Conservation (phyloP, 2,113 vertebrate species). For the Ornithorhynchus anatinus region DNA sequence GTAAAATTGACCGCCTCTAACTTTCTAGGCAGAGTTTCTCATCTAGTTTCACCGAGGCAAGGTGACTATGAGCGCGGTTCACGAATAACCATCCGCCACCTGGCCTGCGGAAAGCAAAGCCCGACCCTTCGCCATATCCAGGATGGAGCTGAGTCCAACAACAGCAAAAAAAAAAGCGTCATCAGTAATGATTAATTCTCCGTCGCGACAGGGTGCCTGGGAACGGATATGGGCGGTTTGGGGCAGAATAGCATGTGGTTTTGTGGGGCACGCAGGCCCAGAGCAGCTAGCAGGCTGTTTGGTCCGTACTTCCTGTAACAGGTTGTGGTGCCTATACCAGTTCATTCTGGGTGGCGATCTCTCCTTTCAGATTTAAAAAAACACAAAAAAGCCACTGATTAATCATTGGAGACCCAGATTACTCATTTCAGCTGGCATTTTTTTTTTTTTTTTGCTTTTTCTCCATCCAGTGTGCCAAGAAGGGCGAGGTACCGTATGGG, state of each 20-base stretch:
- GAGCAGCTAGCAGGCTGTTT: slow-evolving; percentile 29
- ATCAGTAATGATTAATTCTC: slow-evolving; percentile 24
- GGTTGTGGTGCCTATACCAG: slow-evolving; percentile 7
- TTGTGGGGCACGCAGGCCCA: slow-evolving; percentile 35
- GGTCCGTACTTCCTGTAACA: slow-evolving; percentile 60
- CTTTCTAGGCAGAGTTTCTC: too few species aligned
- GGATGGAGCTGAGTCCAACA: too few species aligned
- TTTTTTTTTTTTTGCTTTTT: slow-evolving; percentile 36
- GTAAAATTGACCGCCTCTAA: too few species aligned
- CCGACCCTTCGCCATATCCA: too few species aligned
- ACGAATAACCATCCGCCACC: too few species aligned
- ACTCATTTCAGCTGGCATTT: slow-evolving; percentile 38
- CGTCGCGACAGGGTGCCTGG: slow-evolving; percentile 22
- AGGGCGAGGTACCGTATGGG: slow-evolving; percentile 15
- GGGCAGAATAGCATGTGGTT: slow-evolving; percentile 29
- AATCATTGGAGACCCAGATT: slow-evolving; percentile 14
- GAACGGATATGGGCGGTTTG: slow-evolving; percentile 47
- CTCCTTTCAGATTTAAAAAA: slow-evolving; percentile 49
- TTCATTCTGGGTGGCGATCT: slow-evolving; percentile 44
- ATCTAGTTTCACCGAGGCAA: too few species aligned
- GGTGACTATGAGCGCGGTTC: too few species aligned
- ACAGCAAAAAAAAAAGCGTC: too few species aligned
- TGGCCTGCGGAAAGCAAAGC: too few species aligned
- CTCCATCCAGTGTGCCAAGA: not conserved
- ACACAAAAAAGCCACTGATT: too few species aligned